Percentiles rank a stretch among this genome's conserved stretches.
These are phyloP conservation scores for Pampusana beccarii DNA, from an alignment of 2,113 vertebrate genomes.

Conservation along the genomic window DNA sequence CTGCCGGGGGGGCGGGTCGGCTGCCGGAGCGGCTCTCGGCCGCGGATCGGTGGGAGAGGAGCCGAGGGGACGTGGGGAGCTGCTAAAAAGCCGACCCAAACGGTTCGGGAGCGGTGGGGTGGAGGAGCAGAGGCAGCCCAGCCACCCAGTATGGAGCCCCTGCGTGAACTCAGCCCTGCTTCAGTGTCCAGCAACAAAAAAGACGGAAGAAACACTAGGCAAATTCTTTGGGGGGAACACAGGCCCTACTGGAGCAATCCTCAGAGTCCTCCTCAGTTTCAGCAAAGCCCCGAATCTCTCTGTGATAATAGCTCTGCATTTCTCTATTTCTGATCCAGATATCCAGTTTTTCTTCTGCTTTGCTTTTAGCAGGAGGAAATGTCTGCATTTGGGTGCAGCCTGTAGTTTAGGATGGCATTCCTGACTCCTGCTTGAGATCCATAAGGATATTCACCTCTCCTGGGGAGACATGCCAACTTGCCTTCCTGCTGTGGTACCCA, in stretches of 20 bases:
- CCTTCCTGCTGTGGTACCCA: neutral
- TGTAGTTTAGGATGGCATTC: neutral
- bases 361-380: neutral
- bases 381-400: neutral
- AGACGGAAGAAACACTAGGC: neutral
- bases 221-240: neutral
- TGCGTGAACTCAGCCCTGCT: neutral
- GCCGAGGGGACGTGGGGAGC: neutral
- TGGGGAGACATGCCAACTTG: neutral
- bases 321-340: neutral
- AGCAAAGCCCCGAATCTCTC: neutral
- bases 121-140: neutral
- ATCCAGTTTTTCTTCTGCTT: neutral
- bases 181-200: neutral
- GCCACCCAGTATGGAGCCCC: neutral
- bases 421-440: neutral
- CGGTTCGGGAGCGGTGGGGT: neutral
- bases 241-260: neutral
- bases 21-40: neutral
- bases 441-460: neutral
- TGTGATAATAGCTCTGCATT: fast-evolving
- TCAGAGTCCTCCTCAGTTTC: neutral
- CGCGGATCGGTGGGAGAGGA: neutral
- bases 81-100: neutral
- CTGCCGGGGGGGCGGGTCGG: neutral